These are phyloP conservation scores for Brachyopa scutellaris DNA, from an alignment of 2,888 invertebrate species.

Conservation along the genomic window DNA sequence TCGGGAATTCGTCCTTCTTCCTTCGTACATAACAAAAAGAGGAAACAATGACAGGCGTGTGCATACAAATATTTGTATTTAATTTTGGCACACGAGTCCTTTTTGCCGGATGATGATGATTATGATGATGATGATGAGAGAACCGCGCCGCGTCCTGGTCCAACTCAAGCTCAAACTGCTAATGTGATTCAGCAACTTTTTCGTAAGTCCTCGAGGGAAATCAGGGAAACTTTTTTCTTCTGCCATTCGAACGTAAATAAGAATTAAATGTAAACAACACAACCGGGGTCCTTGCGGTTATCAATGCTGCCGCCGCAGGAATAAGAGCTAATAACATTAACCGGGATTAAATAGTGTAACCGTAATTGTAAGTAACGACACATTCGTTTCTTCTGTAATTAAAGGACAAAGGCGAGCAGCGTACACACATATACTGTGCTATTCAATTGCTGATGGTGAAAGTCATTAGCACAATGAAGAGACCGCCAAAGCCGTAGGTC, in stretches of 20 bases:
- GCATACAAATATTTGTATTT: constrained; percentile 62
- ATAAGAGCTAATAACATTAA: constrained; percentile 53
- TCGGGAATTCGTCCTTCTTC: not conserved
- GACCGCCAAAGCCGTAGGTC: constrained; percentile 11
- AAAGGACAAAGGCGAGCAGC: constrained; percentile 53
- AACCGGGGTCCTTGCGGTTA: constrained; percentile 17
- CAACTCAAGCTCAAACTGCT: constrained; percentile 9
- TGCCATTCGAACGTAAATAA: constrained; percentile 52
- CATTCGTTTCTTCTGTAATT: constrained; percentile 62
- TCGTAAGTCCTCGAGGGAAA: constrained; percentile 60
- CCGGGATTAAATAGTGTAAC: constrained; percentile 64
- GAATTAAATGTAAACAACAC: constrained; percentile 38
- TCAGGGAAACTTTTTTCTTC: constrained; percentile 54
- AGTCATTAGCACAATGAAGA: constrained; percentile 48
- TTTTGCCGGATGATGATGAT: constrained; percentile 25
- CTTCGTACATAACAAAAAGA: too few relatives aligned
- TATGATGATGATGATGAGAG: constrained; percentile 54
- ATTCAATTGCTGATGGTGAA: constrained; percentile 50
- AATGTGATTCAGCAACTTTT: constrained; percentile 59
- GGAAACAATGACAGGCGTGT: constrained; percentile 25
- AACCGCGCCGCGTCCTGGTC: not conserved
- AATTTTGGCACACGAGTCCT: constrained; percentile 45
- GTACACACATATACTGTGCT: too few relatives aligned
- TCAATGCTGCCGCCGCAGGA: constrained; percentile 26
- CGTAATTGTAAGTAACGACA: constrained; percentile 71